phyloP scores from a whole-genome alignment of 2,888 invertebrate species.

The Cremastinae sp. region DNA sequence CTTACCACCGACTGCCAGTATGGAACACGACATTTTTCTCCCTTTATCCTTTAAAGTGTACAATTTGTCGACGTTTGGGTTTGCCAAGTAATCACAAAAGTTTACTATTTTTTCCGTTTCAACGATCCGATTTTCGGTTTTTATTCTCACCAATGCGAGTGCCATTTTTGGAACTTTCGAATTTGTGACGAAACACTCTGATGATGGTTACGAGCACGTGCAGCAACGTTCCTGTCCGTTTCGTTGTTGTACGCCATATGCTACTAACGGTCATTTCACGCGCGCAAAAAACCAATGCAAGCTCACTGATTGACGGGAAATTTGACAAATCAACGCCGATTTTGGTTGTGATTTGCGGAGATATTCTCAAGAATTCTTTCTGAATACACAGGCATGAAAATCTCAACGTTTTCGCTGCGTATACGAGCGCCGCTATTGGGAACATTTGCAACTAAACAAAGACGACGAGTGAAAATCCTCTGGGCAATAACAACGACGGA shows the following conservation, averaged over 20 bases:
- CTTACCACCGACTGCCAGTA: slow-evolving; percentile 7
- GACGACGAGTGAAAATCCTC: neutral
- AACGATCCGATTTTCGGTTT: slow-evolving; percentile 12
- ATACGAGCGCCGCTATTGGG: neutral
- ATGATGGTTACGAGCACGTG: neutral
- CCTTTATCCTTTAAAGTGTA: slow-evolving; percentile 1
- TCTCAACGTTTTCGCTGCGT: neutral
- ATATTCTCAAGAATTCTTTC: neutral
- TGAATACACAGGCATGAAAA: neutral
- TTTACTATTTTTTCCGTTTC: slow-evolving; percentile 4
- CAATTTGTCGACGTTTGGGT: neutral
- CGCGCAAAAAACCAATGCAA: too few relatives aligned
- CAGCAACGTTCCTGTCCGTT: too few relatives aligned
- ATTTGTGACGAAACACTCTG: neutral
- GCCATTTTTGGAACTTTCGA: too few relatives aligned
- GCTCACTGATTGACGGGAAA: too few relatives aligned
- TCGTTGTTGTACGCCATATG: too few relatives aligned
- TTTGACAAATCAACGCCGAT: too few relatives aligned
- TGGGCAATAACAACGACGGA: too few relatives aligned
- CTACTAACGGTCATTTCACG: too few relatives aligned
- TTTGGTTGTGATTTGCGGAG: too few relatives aligned
- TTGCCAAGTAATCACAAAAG: neutral
- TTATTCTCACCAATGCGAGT: neutral
- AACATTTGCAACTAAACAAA: neutral
- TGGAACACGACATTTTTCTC: slow-evolving; percentile 1